These are phyloP conservation scores for Anarhynchus alexandrinus DNA, from an alignment of 2,113 vertebrate species.

Conservation along the genomic window DNA sequence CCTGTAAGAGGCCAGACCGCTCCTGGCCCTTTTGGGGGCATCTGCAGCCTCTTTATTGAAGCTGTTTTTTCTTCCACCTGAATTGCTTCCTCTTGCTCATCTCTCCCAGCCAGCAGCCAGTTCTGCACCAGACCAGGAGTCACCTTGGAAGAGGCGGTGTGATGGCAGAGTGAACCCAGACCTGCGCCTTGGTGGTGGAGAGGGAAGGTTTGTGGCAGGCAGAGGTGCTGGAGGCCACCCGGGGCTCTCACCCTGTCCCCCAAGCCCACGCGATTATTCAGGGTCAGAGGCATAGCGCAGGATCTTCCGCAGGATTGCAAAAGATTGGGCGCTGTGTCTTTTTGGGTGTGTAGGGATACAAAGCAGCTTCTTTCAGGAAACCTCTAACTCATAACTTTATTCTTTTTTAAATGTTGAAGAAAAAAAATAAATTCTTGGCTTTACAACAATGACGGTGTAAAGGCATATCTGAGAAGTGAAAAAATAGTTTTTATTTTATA, in stretches of 20 bases:
- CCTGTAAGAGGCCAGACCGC: too few species aligned
- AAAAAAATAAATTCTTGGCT: not conserved
- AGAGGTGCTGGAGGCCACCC: not conserved
- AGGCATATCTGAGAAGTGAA: not conserved
- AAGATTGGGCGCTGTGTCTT: not conserved
- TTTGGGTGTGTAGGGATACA: not conserved
- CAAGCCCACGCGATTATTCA: rapidly evolving
- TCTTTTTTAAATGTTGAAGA: not conserved
- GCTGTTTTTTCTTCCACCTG: not conserved
- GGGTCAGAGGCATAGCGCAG: not conserved
- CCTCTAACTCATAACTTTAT: not conserved
- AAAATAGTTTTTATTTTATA: not conserved
- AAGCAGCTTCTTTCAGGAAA: not conserved
- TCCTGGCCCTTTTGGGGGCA: too few species aligned
- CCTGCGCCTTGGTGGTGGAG: rapidly evolving
- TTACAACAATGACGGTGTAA: not conserved
- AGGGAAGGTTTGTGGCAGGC: not conserved
- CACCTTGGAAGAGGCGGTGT: rapidly evolving
- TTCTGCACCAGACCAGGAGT: not conserved
- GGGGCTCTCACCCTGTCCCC: rapidly evolving
- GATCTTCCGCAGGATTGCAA: not conserved
- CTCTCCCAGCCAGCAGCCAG: not conserved
- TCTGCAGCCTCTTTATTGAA: not conserved
- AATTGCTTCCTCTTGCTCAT: not conserved
- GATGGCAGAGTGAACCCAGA: not conserved